Evolutionary conservation across 2,797 vertebrate genomes (phyloP), one percentile per base, ranked within the genome.

Genomic region (Lithobates sylvaticus): DNA sequence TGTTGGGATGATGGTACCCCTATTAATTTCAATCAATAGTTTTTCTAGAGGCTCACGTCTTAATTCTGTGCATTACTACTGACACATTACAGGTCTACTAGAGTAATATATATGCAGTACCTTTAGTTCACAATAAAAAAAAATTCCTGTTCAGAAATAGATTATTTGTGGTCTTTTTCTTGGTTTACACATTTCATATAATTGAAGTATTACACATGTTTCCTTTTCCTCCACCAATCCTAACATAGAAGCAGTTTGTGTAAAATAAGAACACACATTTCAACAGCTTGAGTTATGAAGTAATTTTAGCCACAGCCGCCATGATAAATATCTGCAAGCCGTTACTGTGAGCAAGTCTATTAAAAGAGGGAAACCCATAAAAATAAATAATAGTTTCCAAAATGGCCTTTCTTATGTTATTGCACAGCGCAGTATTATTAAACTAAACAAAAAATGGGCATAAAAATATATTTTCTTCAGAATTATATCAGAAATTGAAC

Each of bases 311-410:
- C 72, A 74, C 26, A 74, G 42, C 72, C 10, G 42, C 44, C 39
- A 27, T 27, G 42, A 50, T 74, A 74, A 74, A 73, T 26, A 74
- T 50, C 26, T 74, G 72, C 23, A 74, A 27, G 16, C 42, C 42
- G 26, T 74, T 26, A 47, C 39, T 23, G 70, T 74, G 72, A 47
- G 39, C 23, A 47, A 50, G n/a, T 74, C 42, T 74, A 50, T 74
- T 74, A 74, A 47, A 74, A 50, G 26, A 10, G 69, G 39, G 42
- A 47, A 76, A 76, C 74, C 44, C 47, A 54, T 54, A 76, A 76
- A 67, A 76, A 76, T 76, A 76, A 54, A 58, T 32, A 76, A 76
- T 29, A 32, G 74, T 58, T 76, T 74, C 72, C 42, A 74, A 74
- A 50, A 74, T 44, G 42, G 4, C 23, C 26, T 44, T 73, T 73